phyloP scores from a whole-genome alignment of 2,797 vertebrate genomes.

The Danionella dracula region DNA sequence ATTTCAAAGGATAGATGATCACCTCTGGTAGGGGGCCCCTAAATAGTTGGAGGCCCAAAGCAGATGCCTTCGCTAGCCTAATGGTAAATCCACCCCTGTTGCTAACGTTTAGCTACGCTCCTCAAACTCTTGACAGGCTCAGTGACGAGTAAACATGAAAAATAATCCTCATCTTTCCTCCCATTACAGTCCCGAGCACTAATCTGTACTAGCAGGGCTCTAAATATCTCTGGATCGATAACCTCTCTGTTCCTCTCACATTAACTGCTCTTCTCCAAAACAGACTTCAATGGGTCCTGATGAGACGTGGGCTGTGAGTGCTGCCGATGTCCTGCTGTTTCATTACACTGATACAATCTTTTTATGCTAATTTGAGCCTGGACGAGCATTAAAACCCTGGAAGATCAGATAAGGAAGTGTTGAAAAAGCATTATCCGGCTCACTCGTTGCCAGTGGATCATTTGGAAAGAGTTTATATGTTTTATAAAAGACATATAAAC shows the following conservation, averaged over 20 bases:
- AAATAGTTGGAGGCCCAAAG: no score
- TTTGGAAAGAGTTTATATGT: no score
- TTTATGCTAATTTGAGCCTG: neutral
- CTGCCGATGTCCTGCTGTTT: neutral
- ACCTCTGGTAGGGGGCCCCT: no score
- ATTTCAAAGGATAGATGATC: no score
- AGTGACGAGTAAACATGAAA: no score
- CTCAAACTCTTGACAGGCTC: no score
- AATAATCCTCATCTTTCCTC: neutral
- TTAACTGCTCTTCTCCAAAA: neutral
- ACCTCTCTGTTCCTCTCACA: neutral
- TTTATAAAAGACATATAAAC: no score
- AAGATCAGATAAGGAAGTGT: neutral
- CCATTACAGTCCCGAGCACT: neutral
- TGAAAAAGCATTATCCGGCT: neutral
- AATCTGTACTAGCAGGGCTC: neutral
- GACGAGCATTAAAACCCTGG: neutral
- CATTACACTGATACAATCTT: neutral
- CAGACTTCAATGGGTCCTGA: neutral
- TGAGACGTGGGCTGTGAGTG: neutral
- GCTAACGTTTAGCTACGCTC: no score
- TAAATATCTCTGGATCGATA: slow-evolving; percentile 17
- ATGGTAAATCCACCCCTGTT: no score
- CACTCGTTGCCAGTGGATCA: neutral
- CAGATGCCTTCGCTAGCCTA: no score